Evolutionary conservation across 2,888 invertebrate species (phyloP).

Genomic region (Melieria crassipennis): DNA sequence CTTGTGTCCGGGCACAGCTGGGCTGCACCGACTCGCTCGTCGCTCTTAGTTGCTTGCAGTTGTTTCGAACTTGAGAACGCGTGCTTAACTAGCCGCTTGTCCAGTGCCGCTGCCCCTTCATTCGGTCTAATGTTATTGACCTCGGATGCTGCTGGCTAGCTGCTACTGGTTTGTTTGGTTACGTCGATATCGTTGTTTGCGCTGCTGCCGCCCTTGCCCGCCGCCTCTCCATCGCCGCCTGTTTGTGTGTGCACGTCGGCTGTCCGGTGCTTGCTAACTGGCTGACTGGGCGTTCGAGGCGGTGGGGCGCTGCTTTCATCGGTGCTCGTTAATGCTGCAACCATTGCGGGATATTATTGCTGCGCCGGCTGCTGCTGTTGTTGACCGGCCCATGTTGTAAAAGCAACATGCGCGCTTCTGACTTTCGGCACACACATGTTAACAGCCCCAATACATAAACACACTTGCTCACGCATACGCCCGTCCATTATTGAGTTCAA

Average conservation of each 20-base stretch:
- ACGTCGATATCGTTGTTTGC: constrained; percentile 12
- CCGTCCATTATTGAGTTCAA: too few species aligned
- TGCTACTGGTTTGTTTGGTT: constrained; percentile 23
- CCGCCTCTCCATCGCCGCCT: neutral
- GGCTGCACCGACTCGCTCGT: too few species aligned
- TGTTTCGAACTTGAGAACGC: too few species aligned
- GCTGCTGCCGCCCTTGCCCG: constrained; percentile 3
- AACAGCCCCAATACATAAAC: neutral
- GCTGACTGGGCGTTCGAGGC: too few species aligned
- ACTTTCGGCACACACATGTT: constrained; percentile 2
- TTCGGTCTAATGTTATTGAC: constrained; percentile 40
- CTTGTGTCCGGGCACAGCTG: too few species aligned
- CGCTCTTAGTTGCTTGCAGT: too few species aligned
- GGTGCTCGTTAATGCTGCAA: neutral
- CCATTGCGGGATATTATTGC: neutral
- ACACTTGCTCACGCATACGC: too few species aligned
- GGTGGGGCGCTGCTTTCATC: too few species aligned
- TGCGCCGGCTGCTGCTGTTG: constrained; percentile 7
- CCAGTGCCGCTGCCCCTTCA: neutral
- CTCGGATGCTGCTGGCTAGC: constrained; percentile 22
- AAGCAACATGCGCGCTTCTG: neutral
- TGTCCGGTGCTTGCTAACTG: too few species aligned
- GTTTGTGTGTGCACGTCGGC: neutral
- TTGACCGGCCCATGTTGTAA: constrained; percentile 5
- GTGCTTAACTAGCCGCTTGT: too few species aligned